A percentile compares a stretch with the other conserved stretches of the same genome.
These are phyloP conservation scores for Cataglyphis altisquamis DNA, from an alignment of 2,888 invertebrate species.

Conservation along the genomic window DNA sequence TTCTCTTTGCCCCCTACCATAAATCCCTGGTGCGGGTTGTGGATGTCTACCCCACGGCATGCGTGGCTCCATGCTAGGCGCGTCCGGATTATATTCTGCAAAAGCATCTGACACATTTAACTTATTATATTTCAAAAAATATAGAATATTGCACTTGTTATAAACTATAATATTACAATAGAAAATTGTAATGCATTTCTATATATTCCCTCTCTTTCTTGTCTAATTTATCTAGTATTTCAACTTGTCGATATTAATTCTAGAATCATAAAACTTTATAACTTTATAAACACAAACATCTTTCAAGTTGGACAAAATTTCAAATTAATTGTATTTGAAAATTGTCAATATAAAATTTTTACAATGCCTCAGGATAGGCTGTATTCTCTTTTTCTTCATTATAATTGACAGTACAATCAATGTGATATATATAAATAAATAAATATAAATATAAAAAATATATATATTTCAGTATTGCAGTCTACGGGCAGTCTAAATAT, in stretches of 20 bases:
- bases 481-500: background rate
- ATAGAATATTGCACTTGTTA: background rate
- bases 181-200: background rate
- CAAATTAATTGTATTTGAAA: background rate
- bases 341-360: background rate
- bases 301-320: background rate
- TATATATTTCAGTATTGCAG: too few relatives aligned
- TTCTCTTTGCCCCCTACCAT: constrained; percentile 88
- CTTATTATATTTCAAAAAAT: constrained; percentile 25
- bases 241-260: background rate
- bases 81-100: constrained; percentile 93
- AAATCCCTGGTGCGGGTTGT: constrained; percentile 80
- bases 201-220: background rate
- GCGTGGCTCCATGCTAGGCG: constrained; percentile 90
- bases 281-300: background rate
- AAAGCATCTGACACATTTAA: constrained; percentile 76
- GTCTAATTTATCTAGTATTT: background rate
- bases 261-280: background rate
- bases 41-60: constrained; percentile 86
- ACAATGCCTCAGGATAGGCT: background rate
- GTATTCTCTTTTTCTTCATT: background rate
- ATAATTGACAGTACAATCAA: background rate
- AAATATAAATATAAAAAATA: background rate
- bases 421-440: background rate
- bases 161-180: background rate